Percentiles rank a stretch among this genome's conserved stretches.
These are phyloP conservation scores for Campopleginae sp. DNA, from an alignment of 2,888 invertebrate genomes.

Conservation along the genomic window DNA sequence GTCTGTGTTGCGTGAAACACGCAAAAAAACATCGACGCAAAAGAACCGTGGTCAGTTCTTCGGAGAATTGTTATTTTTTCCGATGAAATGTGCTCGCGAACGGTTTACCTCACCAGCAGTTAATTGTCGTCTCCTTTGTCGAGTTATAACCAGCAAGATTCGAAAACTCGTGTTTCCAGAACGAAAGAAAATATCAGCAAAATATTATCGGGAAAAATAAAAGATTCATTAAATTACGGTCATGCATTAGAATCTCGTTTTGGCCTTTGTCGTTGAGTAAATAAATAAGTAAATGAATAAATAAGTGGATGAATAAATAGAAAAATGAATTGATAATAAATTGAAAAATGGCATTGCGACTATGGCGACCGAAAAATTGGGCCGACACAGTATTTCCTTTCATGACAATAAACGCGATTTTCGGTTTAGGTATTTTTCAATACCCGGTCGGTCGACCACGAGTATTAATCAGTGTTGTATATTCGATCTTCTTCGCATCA, in stretches of 20 bases:
- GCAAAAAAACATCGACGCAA: not conserved
- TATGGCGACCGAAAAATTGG: slow-evolving; percentile 38
- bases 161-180: not conserved
- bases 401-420: slow-evolving; percentile 11
- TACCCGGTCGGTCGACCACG: slow-evolving; percentile 42
- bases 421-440: slow-evolving; percentile 54
- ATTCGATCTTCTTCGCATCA: slow-evolving; percentile 21
- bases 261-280: too few relatives aligned
- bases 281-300: too few relatives aligned
- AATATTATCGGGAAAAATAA: not conserved
- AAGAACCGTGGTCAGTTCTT: not conserved
- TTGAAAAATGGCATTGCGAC: slow-evolving; percentile 24
- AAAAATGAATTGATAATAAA: not conserved
- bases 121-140: not conserved
- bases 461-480: slow-evolving; percentile 30
- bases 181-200: not conserved
- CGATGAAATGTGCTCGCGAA: not conserved
- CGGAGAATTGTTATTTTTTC: not conserved
- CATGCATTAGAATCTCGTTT: too few relatives aligned
- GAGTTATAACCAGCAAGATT: not conserved
- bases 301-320: not conserved
- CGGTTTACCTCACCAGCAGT: not conserved
- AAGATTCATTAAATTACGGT: not conserved
- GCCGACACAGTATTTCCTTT: slow-evolving; percentile 22
- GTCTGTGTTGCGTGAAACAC: slow-evolving; percentile 5